Conservation (phyloP, 1,140 invertebrate species). For the Cherax destructor region DNA sequence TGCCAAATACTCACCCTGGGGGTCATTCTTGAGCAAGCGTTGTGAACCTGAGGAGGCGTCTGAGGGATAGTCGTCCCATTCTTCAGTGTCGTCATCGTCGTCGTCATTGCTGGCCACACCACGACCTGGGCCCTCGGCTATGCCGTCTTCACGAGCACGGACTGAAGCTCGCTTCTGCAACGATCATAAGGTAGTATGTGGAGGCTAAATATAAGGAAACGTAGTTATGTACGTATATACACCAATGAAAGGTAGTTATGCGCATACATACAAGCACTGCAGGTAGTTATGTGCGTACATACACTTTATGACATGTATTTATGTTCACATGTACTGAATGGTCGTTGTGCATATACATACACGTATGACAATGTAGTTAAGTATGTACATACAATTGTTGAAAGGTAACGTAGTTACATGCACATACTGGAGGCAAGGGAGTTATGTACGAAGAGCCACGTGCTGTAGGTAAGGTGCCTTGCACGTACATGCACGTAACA, state of each 20-base stretch:
- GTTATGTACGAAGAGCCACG: too few species aligned
- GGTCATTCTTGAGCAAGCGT: slow-evolving; percentile 13
- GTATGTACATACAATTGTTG: too few species aligned
- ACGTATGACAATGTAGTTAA: too few species aligned
- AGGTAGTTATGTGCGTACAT: too few species aligned
- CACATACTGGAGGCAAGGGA: too few species aligned
- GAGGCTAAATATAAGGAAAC: not conserved
- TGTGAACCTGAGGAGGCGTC: slow-evolving; percentile 25
- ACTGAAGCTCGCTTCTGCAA: not conserved
- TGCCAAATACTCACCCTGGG: not conserved
- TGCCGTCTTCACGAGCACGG: not conserved
- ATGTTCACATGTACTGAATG: too few species aligned
- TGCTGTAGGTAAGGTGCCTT: too few species aligned
- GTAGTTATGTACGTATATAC: not conserved
- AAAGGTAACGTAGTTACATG: too few species aligned
- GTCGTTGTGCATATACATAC: too few species aligned
- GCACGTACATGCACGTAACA: too few species aligned
- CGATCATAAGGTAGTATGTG: not conserved
- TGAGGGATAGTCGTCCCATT: slow-evolving; percentile 24
- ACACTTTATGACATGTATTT: too few species aligned
- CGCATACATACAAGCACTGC: too few species aligned
- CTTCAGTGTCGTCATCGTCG: slow-evolving; percentile 16
- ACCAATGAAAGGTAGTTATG: not conserved
- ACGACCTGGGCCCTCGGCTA: not conserved
- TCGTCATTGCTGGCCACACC: not conserved